Evolutionary conservation across 2,888 invertebrate genomes (phyloP).

Genomic region (Ganaspis brasiliensis): DNA sequence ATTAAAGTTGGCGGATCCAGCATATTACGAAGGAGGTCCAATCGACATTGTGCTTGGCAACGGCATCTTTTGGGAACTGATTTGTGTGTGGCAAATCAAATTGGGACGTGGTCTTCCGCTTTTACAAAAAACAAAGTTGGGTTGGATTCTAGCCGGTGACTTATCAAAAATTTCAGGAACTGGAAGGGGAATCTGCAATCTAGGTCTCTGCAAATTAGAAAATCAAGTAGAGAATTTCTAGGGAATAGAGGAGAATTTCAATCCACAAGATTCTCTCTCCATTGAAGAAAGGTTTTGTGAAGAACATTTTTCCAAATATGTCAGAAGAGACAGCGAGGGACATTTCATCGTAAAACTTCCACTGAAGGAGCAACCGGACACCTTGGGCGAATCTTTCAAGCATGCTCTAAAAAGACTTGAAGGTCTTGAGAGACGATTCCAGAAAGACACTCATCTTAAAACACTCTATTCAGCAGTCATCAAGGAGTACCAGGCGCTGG

Average conservation of each 20-base stretch:
- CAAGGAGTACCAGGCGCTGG: constrained; percentile 33
- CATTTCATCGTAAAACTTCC: constrained; percentile 46
- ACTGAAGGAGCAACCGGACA: background rate
- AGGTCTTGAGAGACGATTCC: constrained; percentile 41
- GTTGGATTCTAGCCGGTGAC: constrained; percentile 61
- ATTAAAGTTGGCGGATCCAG: background rate
- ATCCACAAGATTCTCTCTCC: constrained; percentile 44
- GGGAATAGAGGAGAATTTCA: constrained; percentile 58
- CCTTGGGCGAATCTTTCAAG: constrained; percentile 17
- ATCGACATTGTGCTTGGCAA: background rate
- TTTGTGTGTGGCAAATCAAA: constrained; percentile 50
- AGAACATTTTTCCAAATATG: constrained; percentile 14
- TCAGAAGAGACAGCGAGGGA: constrained; percentile 49
- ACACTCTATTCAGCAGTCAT: constrained; percentile 36
- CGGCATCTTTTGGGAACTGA: constrained; percentile 36
- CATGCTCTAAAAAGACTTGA: constrained; percentile 26
- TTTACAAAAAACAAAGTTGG: constrained; percentile 53
- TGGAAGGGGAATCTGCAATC: background rate
- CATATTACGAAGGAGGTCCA: background rate
- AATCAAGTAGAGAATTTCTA: constrained; percentile 48
- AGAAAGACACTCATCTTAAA: background rate
- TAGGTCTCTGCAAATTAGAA: background rate
- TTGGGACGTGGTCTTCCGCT: constrained; percentile 30
- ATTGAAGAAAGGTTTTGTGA: constrained; percentile 50
- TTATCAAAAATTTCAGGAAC: background rate